Base-by-base conservation (phyloP, 2,113 vertebrate species). In the Vireo altiloquus region DNA sequence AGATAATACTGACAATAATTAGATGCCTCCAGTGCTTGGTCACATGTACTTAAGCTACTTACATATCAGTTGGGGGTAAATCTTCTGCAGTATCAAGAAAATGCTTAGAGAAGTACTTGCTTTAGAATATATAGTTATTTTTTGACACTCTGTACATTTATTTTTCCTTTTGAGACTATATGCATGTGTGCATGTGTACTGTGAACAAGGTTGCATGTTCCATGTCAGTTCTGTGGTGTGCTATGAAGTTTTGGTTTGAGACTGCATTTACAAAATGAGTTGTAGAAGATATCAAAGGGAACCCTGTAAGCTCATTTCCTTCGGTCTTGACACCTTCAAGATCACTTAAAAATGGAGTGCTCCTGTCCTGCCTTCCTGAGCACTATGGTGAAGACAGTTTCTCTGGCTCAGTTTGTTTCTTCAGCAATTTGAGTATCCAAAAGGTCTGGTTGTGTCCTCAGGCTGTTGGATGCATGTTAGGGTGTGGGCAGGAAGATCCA, bases 251-350 rank as follows among this genome's bases (percentile, higher is more conserved):
- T 25, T 90, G 24, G 44, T 19, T 86, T 68, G 47, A 50, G 30
- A 31, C 23, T 47, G 49, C 24, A 11, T 17, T 39, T 86, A 39
- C 30, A 60, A 70, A 39, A 16, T 2, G 35, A 82, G 27, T 33
- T 66, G 15, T 5, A 79, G 52, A n/a, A 27, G 52, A 52, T 53
- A 49, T 16, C 0, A 10, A 31, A 70, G 39, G 47, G 15, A 72
- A 6, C 3, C 2, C 14, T 0, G 0, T 20, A 70, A 74, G 22
- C 18, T 74, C 2, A 0, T 35, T 40, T 50, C 11, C 27, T 76
- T 81, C 30, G 15, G 5, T 84, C 42, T 42, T 1, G 1, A 37
- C 11, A 71, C n/a, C 44, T 82, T 82, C 17, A 30, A 16, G 40
- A 63, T 83, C 24, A 15, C 33, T 65, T 70, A 46, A 40, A 31